Conservation (phyloP, 2,113 vertebrate species). For the Pterocles orientalis region DNA sequence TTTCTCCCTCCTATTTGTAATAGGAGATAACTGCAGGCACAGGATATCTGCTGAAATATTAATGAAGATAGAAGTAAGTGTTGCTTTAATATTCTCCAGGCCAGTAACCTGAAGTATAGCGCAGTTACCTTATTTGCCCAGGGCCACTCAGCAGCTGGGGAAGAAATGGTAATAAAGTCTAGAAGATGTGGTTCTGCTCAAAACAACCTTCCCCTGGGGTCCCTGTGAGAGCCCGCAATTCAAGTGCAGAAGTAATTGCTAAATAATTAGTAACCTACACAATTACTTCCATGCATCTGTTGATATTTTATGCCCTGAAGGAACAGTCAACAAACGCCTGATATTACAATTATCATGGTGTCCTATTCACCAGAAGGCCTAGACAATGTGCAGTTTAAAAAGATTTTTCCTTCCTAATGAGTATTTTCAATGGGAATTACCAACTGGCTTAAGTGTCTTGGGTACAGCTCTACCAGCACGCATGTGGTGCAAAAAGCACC, state of each 20-base stretch:
- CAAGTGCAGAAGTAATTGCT: conserved; percentile 27
- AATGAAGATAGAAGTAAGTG: conserved; percentile 24
- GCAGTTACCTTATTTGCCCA: conserved; percentile 13
- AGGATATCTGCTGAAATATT: conserved; percentile 26
- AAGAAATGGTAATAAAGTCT: neutral
- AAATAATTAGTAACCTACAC: conserved; percentile 60
- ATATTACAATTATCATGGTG: neutral
- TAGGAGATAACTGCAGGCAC: neutral
- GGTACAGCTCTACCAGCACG: neutral
- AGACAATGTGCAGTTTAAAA: neutral
- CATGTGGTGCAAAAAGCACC: neutral
- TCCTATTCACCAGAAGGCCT: neutral
- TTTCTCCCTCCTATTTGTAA: neutral
- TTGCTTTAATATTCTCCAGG: conserved; percentile 52
- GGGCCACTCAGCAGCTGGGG: neutral
- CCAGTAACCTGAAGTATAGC: neutral
- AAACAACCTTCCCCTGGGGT: neutral
- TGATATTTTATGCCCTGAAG: conserved; percentile 24
- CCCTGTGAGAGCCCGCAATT: neutral
- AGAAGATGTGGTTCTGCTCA: neutral
- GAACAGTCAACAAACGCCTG: conserved; percentile 19
- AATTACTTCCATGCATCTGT: conserved; percentile 3
- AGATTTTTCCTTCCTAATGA: neutral
- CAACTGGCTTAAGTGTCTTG: neutral
- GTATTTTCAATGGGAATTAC: neutral